phyloP scores from a whole-genome alignment of 2,888 invertebrate genomes.

The Dryobota labecula region DNA sequence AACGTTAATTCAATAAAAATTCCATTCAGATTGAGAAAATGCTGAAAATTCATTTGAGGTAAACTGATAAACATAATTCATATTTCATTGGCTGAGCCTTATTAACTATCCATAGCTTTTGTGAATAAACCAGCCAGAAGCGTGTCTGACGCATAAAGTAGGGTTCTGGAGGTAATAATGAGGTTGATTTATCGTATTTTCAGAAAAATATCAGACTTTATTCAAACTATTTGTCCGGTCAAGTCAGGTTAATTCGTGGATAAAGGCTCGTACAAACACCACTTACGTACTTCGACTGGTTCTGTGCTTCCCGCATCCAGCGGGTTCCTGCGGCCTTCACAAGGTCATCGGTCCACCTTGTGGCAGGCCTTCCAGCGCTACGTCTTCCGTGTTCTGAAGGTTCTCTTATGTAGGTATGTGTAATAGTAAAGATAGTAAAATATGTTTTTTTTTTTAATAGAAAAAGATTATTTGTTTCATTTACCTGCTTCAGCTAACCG shows the following conservation, averaged over 20 bases:
- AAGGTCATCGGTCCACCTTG: too few relatives aligned
- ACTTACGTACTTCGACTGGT: too few relatives aligned
- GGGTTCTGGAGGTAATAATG: conserved; percentile 9
- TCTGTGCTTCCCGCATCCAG: too few relatives aligned
- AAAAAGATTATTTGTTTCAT: background rate
- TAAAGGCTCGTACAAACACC: too few relatives aligned
- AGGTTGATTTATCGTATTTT: background rate
- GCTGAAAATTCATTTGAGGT: conserved; percentile 28
- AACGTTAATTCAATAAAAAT: conserved; percentile 27
- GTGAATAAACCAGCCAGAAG: background rate
- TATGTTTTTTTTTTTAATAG: background rate
- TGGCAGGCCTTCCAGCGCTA: too few relatives aligned
- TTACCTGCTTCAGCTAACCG: background rate
- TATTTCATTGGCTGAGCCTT: conserved; percentile 38
- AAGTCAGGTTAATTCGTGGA: background rate
- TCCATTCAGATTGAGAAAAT: conserved; percentile 28
- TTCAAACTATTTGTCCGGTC: background rate
- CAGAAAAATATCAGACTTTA: background rate
- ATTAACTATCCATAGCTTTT: conserved; percentile 25
- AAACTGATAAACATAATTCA: conserved; percentile 45
- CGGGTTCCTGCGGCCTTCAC: too few relatives aligned
- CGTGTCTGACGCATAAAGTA: background rate
- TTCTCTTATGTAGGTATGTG: background rate
- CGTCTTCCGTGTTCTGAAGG: too few relatives aligned
- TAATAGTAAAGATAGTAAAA: background rate